Percentiles rank a stretch among this genome's conserved stretches.
phyloP scores from a whole-genome alignment of 2,888 invertebrate genomes.

The Amphipyra berbera region DNA sequence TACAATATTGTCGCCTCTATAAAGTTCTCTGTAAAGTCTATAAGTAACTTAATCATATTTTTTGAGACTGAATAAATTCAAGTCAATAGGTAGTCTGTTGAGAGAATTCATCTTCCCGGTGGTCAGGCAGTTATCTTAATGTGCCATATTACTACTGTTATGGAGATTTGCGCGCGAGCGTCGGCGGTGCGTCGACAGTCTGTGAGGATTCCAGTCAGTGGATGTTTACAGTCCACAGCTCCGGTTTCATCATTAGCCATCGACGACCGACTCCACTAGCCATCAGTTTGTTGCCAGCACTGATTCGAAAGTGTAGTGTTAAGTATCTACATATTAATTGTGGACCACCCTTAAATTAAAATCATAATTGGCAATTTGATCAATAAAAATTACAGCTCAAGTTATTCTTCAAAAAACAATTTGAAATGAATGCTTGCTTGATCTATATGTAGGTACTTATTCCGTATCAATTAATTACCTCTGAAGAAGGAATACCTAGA shows the following conservation, averaged over 20 bases:
- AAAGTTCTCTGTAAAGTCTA: no score
- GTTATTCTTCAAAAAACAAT: slow-evolving; percentile 11
- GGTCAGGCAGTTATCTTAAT: slow-evolving; percentile 63
- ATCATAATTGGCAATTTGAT: slow-evolving; percentile 30
- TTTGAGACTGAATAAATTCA: slow-evolving; percentile 8
- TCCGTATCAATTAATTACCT: slow-evolving; percentile 1
- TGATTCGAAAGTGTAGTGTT: slow-evolving; percentile 74
- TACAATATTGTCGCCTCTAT: no score
- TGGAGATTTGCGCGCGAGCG: slow-evolving; percentile 58
- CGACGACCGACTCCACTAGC: slow-evolving; percentile 66
- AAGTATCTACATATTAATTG: slow-evolving; percentile 56
- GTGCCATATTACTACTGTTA: slow-evolving; percentile 55
- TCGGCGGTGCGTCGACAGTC: slow-evolving; percentile 59
- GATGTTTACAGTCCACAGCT: slow-evolving; percentile 85
- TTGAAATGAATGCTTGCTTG: slow-evolving; percentile 1
- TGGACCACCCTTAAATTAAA: slow-evolving; percentile 30
- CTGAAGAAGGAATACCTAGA: slow-evolving; percentile 22
- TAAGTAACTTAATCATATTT: background rate
- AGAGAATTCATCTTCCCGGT: slow-evolving; percentile 34
- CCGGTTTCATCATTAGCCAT: slow-evolving; percentile 84
- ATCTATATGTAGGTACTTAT: slow-evolving; percentile 3
- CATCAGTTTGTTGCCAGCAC: slow-evolving; percentile 81
- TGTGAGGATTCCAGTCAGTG: slow-evolving; percentile 83
- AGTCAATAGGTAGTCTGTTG: slow-evolving; percentile 40
- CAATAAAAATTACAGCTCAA: slow-evolving; percentile 10